A percentile compares a stretch with the other conserved stretches of the same genome.
Evolutionary conservation across 2,888 invertebrate genomes (phyloP).

Genomic region (Tigriopus californicus): DNA sequence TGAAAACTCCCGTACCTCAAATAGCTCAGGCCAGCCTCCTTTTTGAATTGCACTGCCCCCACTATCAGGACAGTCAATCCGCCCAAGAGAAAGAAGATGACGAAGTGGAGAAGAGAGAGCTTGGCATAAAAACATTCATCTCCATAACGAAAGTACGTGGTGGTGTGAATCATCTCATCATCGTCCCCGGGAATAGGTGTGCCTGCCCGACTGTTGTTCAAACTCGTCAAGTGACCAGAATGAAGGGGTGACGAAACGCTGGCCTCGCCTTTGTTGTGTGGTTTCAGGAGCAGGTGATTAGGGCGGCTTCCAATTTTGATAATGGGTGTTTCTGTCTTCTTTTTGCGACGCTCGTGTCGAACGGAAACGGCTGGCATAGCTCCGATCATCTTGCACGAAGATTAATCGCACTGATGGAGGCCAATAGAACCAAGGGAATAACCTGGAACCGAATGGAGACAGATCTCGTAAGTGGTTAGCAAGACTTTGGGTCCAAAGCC

Average conservation of each 20-base stretch:
- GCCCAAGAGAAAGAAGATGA: slow-evolving; percentile 50
- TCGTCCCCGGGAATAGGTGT: neutral
- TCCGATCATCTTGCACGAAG: slow-evolving; percentile 43
- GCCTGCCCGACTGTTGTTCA: slow-evolving; percentile 4
- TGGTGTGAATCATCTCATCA: neutral
- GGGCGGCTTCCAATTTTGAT: slow-evolving; percentile 17
- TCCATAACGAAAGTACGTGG: slow-evolving; percentile 22
- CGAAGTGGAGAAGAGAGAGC: slow-evolving; percentile 41
- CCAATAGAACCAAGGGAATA: neutral
- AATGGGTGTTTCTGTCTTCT: slow-evolving; percentile 30
- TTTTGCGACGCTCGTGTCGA: slow-evolving; percentile 54
- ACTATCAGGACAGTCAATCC: slow-evolving; percentile 48
- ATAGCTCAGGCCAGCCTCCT: slow-evolving; percentile 41
- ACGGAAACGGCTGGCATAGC: slow-evolving; percentile 72
- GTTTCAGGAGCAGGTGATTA: slow-evolving; percentile 19
- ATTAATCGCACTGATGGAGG: slow-evolving; percentile 24
- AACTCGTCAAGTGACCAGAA: neutral
- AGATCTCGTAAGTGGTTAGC: too few relatives aligned
- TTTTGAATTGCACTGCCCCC: slow-evolving; percentile 52
- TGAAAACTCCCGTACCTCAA: neutral
- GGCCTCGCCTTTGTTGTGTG: slow-evolving; percentile 16
- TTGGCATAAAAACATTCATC: slow-evolving; percentile 21
- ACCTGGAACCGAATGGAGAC: neutral
- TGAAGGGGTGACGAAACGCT: neutral
- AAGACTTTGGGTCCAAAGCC: too few relatives aligned